Evolutionary conservation across 2,888 invertebrate genomes (phyloP).

Genomic region (Lucinisca nassula): DNA sequence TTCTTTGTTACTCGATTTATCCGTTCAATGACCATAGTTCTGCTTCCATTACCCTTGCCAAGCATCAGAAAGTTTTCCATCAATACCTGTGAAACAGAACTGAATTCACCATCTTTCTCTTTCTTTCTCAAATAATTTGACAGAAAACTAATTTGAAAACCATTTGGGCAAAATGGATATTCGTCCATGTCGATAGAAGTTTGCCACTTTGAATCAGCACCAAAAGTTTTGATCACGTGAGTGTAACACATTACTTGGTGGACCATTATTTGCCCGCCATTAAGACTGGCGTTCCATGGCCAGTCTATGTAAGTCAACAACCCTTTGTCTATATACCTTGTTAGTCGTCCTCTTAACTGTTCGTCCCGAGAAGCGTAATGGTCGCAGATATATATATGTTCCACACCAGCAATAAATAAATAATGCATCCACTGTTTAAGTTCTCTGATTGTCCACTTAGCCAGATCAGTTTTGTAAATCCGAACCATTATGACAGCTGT

Average conservation of each 20-base stretch:
- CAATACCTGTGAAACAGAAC: background rate
- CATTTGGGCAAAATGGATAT: background rate
- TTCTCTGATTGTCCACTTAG: background rate
- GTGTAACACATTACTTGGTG: background rate
- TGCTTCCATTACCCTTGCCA: background rate
- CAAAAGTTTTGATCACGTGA: background rate
- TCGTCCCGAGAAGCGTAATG: background rate
- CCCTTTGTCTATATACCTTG: background rate
- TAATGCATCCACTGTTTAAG: slow-evolving; percentile 25
- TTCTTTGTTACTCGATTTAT: background rate
- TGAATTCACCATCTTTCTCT: background rate
- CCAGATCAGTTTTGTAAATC: background rate
- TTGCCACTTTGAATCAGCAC: background rate
- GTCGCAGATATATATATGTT: slow-evolving; percentile 9
- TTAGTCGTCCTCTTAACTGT: background rate
- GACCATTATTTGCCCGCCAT: background rate
- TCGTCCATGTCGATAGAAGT: slow-evolving; percentile 15
- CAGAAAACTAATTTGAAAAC: background rate
- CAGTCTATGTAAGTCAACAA: background rate
- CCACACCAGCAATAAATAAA: background rate
- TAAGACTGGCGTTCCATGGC: background rate
- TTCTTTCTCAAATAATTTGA: background rate
- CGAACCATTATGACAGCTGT: background rate
- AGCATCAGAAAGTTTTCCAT: background rate
- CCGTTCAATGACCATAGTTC: background rate